A percentile compares a stretch with the other conserved stretches of the same genome.
Evolutionary conservation across 1,140 invertebrate genomes (phyloP).

Genomic region (Heterodera schachtii): DNA sequence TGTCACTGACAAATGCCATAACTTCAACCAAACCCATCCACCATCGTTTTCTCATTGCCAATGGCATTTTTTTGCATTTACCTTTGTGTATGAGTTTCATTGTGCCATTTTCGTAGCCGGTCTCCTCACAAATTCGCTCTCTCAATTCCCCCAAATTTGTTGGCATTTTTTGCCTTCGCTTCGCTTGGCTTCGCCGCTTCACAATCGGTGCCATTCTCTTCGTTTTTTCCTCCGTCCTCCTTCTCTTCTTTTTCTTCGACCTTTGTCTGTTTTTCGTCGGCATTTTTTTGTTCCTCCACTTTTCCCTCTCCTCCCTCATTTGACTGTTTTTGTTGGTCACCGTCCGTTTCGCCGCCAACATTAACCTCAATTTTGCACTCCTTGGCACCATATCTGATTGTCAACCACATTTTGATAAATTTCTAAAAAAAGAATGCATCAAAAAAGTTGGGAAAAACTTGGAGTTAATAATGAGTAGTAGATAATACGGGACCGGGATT

Average conservation of each 20-base stretch:
- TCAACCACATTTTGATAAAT: conserved; percentile 17
- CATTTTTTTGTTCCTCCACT: neutral
- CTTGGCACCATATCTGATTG: conserved; percentile 15
- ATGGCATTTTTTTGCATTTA: neutral
- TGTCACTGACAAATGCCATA: no score
- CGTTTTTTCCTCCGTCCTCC: no score
- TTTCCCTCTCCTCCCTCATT: neutral
- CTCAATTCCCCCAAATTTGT: conserved; percentile 32
- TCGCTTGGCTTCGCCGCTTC: neutral
- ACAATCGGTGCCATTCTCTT: neutral
- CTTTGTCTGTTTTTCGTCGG: neutral
- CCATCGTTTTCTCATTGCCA: no score
- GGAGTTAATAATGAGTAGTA: no score
- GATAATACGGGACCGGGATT: no score
- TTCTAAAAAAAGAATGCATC: neutral
- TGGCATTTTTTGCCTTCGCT: neutral
- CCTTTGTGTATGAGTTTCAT: conserved; percentile 43
- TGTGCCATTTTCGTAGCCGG: conserved; percentile 17
- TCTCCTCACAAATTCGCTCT: conserved; percentile 31
- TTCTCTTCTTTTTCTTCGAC: neutral
- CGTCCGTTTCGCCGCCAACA: neutral
- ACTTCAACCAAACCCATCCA: no score
- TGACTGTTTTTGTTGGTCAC: no score
- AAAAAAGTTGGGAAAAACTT: no score
- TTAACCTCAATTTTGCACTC: conserved; percentile 20